Conservation (phyloP, 2,113 vertebrate genomes). For the Perccottus glenii region DNA sequence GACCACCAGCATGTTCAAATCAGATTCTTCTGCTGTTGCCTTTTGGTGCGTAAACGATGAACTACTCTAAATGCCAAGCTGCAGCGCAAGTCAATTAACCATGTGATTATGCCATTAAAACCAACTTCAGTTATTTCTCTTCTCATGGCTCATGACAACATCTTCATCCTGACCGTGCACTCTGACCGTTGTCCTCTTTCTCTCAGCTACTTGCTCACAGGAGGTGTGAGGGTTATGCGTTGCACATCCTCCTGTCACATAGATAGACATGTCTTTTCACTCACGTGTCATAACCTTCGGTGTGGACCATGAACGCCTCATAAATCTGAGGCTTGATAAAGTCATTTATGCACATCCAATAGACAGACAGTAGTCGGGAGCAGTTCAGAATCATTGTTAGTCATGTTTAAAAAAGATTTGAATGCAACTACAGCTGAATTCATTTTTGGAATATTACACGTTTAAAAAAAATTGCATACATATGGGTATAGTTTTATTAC, state of each 20-base stretch:
- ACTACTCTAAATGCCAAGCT: not conserved
- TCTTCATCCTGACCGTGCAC: conserved; percentile 22
- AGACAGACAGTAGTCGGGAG: not conserved
- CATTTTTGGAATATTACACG: not conserved
- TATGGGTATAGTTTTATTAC: conserved; percentile 3
- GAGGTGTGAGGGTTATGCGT: conserved; percentile 9
- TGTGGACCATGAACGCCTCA: not conserved
- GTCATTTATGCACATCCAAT: not conserved
- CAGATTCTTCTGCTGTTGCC: not conserved
- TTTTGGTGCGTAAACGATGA: not conserved
- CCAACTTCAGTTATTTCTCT: conserved; percentile 4
- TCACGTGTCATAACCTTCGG: not conserved
- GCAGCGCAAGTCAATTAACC: not conserved
- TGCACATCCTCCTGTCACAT: conserved; percentile 25
- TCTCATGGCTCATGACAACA: conserved; percentile 25
- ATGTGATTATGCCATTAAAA: conserved; percentile 4
- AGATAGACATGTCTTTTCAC: conserved; percentile 12
- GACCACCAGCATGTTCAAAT: not conserved
- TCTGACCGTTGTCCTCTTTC: conserved; percentile 45
- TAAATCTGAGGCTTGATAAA: conserved; percentile 10
- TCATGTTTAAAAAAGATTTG: not conserved
- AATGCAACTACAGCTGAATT: not conserved
- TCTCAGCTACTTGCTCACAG: conserved; percentile 3
- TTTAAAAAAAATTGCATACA: not conserved
- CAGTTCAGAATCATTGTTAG: not conserved